Conservation (phyloP, 2,888 invertebrate species). For the Troilus luridus region DNA sequence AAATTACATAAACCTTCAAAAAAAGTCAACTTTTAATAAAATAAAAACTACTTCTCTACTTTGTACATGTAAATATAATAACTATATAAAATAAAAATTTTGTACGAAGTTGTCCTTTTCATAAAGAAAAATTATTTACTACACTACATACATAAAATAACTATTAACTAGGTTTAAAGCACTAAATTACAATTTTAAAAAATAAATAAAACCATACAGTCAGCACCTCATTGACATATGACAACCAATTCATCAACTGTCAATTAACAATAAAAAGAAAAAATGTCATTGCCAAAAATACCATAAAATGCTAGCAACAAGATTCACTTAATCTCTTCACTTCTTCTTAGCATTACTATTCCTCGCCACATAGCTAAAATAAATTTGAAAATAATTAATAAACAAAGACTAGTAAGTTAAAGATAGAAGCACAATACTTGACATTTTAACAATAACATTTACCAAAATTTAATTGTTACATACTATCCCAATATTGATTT, state of each 20-base stretch:
- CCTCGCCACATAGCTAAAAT: neutral
- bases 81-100: constrained; percentile 2
- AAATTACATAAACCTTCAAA: constrained; percentile 33
- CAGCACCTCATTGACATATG: neutral
- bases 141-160: constrained; percentile 30
- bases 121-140: neutral
- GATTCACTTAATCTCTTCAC: neutral
- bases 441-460: no score
- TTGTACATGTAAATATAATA: constrained; percentile 13
- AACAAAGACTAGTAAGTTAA: neutral
- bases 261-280: neutral
- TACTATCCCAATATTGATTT: no score
- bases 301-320: neutral
- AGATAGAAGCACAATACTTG: no score
- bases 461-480: no score
- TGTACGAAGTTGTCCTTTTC: neutral
- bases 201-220: neutral
- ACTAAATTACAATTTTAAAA: constrained; percentile 16
- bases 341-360: neutral
- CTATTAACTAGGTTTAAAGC: neutral
- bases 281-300: neutral
- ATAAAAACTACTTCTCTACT: constrained; percentile 13
- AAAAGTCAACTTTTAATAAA: constrained; percentile 24
- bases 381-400: neutral
- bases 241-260: neutral